A percentile compares a stretch with the other conserved stretches of the same genome.
These are phyloP conservation scores for Bombus huntii DNA, from an alignment of 1,140 invertebrate genomes.

Conservation along the genomic window DNA sequence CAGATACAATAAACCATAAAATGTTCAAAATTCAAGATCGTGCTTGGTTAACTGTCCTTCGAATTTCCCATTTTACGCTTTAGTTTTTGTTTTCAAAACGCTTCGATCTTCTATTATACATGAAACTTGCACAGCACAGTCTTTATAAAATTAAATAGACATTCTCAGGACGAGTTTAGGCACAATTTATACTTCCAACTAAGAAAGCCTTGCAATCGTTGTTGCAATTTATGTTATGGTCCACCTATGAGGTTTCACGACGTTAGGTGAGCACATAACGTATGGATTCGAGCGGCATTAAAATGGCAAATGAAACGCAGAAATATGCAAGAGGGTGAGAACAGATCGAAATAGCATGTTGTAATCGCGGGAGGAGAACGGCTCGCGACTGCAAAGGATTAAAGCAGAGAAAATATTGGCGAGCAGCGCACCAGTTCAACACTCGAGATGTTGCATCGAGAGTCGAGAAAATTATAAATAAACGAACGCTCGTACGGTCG, in stretches of 20 bases:
- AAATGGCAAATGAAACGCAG: background rate
- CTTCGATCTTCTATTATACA: background rate
- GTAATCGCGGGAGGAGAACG: background rate
- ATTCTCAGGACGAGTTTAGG: background rate
- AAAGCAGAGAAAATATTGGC: conserved; percentile 9
- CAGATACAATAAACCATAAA: background rate
- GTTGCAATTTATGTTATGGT: too few relatives aligned
- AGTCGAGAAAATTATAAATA: conserved; percentile 49
- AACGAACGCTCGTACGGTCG: conserved; percentile 21
- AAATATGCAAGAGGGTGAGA: too few relatives aligned
- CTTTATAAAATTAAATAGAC: background rate
- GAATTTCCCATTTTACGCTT: background rate
- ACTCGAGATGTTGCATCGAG: conserved; percentile 8
- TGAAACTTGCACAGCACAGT: background rate
- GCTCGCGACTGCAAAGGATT: background rate
- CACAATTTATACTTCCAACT: background rate
- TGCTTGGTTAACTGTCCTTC: too few relatives aligned
- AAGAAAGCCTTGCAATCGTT: too few relatives aligned
- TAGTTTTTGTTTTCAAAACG: background rate
- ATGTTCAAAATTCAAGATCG: background rate
- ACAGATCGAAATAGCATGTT: background rate
- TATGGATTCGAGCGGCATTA: background rate
- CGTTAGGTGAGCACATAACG: background rate
- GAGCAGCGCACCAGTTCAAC: background rate
- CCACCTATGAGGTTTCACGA: too few relatives aligned